phyloP scores from a whole-genome alignment of 2,888 invertebrate genomes.

The Dynastes tityus region DNA sequence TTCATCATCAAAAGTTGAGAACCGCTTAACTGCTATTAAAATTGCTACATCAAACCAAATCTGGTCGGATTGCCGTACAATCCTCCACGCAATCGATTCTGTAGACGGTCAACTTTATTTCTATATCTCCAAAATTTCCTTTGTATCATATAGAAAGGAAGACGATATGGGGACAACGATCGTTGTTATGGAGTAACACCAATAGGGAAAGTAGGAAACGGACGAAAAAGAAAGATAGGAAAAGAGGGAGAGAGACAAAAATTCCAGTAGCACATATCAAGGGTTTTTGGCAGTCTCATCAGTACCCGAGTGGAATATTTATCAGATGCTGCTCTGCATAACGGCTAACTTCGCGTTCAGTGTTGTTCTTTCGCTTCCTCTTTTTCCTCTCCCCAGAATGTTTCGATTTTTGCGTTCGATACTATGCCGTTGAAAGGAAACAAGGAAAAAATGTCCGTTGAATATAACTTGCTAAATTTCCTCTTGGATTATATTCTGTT shows the following conservation, averaged over 20 bases:
- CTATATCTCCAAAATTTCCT: too few relatives aligned
- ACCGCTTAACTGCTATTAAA: too few relatives aligned
- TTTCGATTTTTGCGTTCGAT: constrained; percentile 44
- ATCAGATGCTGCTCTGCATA: constrained; percentile 64
- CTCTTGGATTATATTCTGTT: too few relatives aligned
- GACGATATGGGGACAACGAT: too few relatives aligned
- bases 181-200: background rate
- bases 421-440: background rate
- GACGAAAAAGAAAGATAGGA: background rate
- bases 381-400: background rate
- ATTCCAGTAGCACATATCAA: constrained; percentile 47
- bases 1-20: too few relatives aligned
- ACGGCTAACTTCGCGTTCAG: constrained; percentile 48
- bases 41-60: too few relatives aligned
- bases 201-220: background rate
- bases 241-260: constrained; percentile 9
- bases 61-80: too few relatives aligned
- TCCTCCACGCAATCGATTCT: too few relatives aligned
- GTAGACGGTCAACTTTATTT: too few relatives aligned
- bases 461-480: too few relatives aligned
- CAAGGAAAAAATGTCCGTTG: too few relatives aligned
- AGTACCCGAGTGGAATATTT: constrained; percentile 60
- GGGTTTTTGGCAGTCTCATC: constrained; percentile 59
- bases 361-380: background rate
- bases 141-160: too few relatives aligned